phyloP scores from a whole-genome alignment of 2,888 invertebrate genomes.

The Tyria jacobaeae region DNA sequence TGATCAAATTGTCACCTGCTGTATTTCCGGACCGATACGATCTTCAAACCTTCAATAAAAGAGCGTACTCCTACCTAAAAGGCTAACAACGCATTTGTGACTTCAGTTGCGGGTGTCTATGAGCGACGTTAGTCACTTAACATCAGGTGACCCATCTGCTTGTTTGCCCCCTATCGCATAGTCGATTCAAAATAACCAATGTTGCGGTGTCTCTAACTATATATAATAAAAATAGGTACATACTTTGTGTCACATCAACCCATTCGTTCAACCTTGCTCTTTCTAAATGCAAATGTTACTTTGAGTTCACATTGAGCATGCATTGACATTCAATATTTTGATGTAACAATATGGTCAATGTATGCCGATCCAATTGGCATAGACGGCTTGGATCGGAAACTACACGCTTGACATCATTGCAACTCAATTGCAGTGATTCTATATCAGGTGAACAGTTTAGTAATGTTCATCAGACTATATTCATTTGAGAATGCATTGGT shows the following conservation, averaged over 20 bases:
- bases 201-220: too few species aligned
- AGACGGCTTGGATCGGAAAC: neutral
- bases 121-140: too few species aligned
- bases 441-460: neutral
- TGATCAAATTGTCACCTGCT: too few species aligned
- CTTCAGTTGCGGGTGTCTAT: too few species aligned
- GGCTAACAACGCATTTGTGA: too few species aligned
- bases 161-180: too few species aligned
- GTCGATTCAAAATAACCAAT: too few species aligned
- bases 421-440: slow-evolving; percentile 3
- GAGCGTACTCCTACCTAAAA: too few species aligned
- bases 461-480: neutral
- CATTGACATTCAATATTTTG: neutral
- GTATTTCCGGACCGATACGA: too few species aligned
- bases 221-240: too few species aligned
- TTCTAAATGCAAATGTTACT: neutral
- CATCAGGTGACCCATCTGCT: too few species aligned
- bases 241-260: neutral
- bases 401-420: neutral
- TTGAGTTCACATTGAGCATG: neutral
- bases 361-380: neutral
- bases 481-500: neutral
- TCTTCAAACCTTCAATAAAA: too few species aligned
- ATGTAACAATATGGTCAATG: neutral
- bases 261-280: neutral